These are phyloP conservation scores for Bombus terrestris DNA, from an alignment of 1,140 invertebrate species.

Conservation along the genomic window DNA sequence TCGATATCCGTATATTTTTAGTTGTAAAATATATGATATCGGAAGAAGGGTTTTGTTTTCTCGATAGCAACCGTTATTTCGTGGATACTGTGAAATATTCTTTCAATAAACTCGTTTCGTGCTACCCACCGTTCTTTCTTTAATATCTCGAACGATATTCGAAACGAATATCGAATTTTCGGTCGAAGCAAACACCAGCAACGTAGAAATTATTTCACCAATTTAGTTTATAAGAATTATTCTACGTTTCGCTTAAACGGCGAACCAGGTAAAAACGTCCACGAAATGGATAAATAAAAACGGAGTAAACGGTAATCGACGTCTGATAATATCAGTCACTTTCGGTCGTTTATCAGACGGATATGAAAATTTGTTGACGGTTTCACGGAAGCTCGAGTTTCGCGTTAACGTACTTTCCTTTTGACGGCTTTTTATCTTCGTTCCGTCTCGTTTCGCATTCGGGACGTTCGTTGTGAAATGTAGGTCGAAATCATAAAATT, in stretches of 20 bases:
- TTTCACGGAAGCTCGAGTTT: not conserved
- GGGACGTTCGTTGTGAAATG: constrained; percentile 36
- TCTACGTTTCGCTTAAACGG: not conserved
- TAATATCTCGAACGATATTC: too few relatives aligned
- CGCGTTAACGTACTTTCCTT: not conserved
- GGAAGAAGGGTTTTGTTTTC: too few relatives aligned
- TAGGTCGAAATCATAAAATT: constrained; percentile 43
- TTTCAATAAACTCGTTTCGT: too few relatives aligned
- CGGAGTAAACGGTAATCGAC: not conserved
- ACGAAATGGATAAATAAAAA: not conserved
- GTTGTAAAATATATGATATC: too few relatives aligned
- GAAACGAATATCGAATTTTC: not conserved
- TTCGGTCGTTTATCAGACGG: too few relatives aligned
- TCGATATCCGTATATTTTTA: too few relatives aligned
- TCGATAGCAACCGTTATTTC: too few relatives aligned
- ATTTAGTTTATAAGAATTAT: not conserved
- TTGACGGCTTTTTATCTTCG: constrained; percentile 22
- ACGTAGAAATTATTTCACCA: too few relatives aligned
- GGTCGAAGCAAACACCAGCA: too few relatives aligned
- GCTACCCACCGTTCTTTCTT: too few relatives aligned
- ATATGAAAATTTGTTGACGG: not conserved
- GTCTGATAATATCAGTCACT: not conserved
- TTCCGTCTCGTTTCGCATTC: constrained; percentile 44
- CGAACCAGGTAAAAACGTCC: not conserved
- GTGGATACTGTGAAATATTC: too few relatives aligned